phyloP scores from a whole-genome alignment of 2,888 invertebrate species.

The Agonum fuliginosum region DNA sequence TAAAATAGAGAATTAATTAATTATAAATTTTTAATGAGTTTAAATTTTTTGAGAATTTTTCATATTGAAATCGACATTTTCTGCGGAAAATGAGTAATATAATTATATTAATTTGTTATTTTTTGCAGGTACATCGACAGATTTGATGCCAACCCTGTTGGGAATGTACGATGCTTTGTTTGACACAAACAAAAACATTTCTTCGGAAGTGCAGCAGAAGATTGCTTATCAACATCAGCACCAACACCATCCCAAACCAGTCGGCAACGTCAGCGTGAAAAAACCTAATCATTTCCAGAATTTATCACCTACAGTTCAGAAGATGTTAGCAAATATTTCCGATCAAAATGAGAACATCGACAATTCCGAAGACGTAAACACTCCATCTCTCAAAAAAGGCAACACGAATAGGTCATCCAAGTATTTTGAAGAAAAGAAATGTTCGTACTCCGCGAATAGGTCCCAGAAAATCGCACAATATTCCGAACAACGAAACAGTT shows the following conservation, averaged over 20 bases:
- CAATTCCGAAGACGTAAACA: constrained; percentile 69
- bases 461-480: constrained; percentile 27
- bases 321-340: constrained; percentile 77
- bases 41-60: no score
- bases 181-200: constrained; percentile 70
- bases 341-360: constrained; percentile 66
- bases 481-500: constrained; percentile 38
- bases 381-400: constrained; percentile 70
- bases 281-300: constrained; percentile 73
- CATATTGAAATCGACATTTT: no score
- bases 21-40: background rate
- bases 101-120: background rate
- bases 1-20: background rate
- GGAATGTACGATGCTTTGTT: constrained; percentile 90
- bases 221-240: background rate
- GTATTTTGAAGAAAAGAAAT: constrained; percentile 44
- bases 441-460: constrained; percentile 22
- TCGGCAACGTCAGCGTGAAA: constrained; percentile 63
- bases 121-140: constrained; percentile 86
- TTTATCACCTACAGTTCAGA: constrained; percentile 78
- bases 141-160: constrained; percentile 89
- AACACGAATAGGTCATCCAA: constrained; percentile 63
- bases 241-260: constrained; percentile 20
- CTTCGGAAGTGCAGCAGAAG: constrained; percentile 46
- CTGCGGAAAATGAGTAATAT: no score